Evolutionary conservation across 1,140 invertebrate genomes (phyloP), one percentile per base, ranked within the genome.

Genomic region (Microplitis demolitor): DNA sequence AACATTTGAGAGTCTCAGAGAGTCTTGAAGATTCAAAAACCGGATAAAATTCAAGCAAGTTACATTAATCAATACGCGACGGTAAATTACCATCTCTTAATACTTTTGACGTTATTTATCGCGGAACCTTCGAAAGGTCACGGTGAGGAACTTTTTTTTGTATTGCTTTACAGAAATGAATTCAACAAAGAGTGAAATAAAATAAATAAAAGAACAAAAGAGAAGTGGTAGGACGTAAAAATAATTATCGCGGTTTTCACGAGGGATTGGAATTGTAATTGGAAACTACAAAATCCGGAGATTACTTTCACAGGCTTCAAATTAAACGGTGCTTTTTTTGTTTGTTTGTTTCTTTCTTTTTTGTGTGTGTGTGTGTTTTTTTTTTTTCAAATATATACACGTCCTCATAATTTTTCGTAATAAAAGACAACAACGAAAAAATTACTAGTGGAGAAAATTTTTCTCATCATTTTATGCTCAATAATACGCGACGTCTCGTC

Each of bases 171-270:
- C 8, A 39, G 39, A 45, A 45, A 45, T 45, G 11, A 45, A 8
- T 11, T 45, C 39, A 45, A 45, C 39, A 45, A 45, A 34, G 45
- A n/a, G 45, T 64, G 4, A 64, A 64, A 13, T 45, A 64, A n/a
- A 45, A 37, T 16, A 39, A 39, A 39, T n/a, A 16, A 34, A 34
- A 64, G 45, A 39, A 37, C 35, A 64, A 37, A 45, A 37, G 45
- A 64, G 31, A 37, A 64, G 45, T 64, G 67, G 8, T 16, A 62
- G 35, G 64, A 62, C 50, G 33, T 35, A 54, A 62, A 67, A 67
- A 68, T 73, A 67, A 71, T 71, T 71, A 71, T 71, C 62, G 50
- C 61, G 69, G 51, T 71, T 71, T 71, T 71, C 69, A 14, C 50
- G 13, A 45, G 45, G 62, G 61, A 71, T 71, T 71, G 62, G n/a